Conservation (phyloP, 2,888 invertebrate species). For the Papilio demoleus region DNA sequence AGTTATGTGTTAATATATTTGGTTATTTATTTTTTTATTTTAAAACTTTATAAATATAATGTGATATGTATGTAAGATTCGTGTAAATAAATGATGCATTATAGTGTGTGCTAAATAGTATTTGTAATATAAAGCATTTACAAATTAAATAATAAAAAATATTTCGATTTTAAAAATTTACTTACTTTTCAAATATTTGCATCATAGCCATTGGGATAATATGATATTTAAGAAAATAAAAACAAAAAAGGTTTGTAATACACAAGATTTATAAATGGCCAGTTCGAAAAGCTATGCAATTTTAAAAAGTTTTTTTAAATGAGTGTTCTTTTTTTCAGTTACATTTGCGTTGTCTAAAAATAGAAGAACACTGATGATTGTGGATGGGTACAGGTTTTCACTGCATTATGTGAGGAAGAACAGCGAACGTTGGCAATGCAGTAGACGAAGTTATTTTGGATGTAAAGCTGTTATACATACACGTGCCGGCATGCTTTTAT, state of each 20-base stretch:
- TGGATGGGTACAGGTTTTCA: conserved; percentile 63
- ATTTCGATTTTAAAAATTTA: not conserved
- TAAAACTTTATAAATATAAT: not conserved
- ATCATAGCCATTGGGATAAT: not conserved
- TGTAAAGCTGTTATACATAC: conserved; percentile 66
- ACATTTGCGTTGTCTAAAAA: conserved; percentile 57
- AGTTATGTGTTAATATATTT: not conserved
- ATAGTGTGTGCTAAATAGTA: not conserved
- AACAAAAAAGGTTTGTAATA: conserved; percentile 11
- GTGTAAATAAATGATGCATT: too few species aligned
- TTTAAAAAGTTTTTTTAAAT: not conserved
- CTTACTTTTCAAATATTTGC: not conserved
- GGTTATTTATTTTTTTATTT: not conserved
- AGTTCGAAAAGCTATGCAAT: not conserved
- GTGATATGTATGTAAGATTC: not conserved
- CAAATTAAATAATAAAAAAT: not conserved
- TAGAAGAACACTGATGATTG: conserved; percentile 56
- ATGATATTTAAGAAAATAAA: not conserved
- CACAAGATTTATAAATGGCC: conserved; percentile 8
- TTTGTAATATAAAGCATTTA: conserved; percentile 9
- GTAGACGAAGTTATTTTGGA: conserved; percentile 63
- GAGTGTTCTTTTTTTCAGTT: conserved; percentile 48
- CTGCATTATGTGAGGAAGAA: conserved; percentile 61
- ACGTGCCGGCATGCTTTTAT: conserved; percentile 50
- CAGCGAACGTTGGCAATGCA: conserved; percentile 67